Percentiles rank a stretch among this genome's conserved stretches.
Evolutionary conservation across 2,888 invertebrate genomes (phyloP).

Genomic region (Caenorhabditis parvicauda): DNA sequence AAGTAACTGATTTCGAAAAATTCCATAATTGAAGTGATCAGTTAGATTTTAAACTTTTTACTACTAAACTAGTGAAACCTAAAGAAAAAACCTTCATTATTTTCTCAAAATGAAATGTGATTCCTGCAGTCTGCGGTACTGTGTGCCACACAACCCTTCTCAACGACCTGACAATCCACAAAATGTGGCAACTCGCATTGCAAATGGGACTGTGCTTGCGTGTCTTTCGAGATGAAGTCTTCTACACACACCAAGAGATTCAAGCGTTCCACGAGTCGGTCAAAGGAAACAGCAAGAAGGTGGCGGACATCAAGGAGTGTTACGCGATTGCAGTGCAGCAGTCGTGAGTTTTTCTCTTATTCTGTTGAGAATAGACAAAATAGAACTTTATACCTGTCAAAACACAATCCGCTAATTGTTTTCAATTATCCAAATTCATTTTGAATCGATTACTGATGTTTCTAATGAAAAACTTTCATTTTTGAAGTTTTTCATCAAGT

Average conservation of each 20-base stretch:
- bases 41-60: constrained; percentile 5
- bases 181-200: constrained; percentile 84
- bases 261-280: constrained; percentile 88
- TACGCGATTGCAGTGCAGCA: constrained; percentile 85
- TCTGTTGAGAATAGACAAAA: not conserved
- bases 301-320: constrained; percentile 92
- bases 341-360: constrained; percentile 68
- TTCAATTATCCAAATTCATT: not conserved
- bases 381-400: not conserved
- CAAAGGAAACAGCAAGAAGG: constrained; percentile 74
- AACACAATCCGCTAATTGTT: not conserved
- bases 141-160: constrained; percentile 84
- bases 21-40: no score
- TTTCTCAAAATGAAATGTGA: no score
- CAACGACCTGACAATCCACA: constrained; percentile 73
- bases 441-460: no score
- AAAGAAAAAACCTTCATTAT: not conserved
- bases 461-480: no score
- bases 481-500: no score
- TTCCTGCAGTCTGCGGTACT: constrained; percentile 80
- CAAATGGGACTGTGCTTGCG: constrained; percentile 91
- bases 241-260: constrained; percentile 90
- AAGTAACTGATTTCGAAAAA: no score
- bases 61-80: not conserved
- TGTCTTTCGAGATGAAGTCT: constrained; percentile 87